Percentiles rank a stretch among this genome's conserved stretches.
These are phyloP conservation scores for Neolamprologus brichardi DNA, from an alignment of 2,113 vertebrate genomes.

Conservation along the genomic window DNA sequence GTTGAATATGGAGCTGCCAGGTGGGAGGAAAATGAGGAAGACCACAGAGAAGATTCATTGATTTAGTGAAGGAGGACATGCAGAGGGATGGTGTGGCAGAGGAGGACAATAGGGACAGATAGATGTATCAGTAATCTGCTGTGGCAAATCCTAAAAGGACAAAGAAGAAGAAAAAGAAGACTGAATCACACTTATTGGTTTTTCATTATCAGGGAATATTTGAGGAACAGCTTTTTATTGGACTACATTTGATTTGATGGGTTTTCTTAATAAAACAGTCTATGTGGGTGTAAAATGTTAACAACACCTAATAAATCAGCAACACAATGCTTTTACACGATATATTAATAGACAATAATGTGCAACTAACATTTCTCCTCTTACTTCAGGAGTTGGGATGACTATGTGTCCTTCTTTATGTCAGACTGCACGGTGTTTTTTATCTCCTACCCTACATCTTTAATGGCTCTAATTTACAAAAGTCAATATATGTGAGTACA, in stretches of 20 bases:
- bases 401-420: background rate
- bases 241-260: background rate
- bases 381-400: background rate
- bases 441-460: background rate
- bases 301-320: background rate
- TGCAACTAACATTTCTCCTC: background rate
- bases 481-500: background rate
- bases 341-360: background rate
- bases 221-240: background rate
- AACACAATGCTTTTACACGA: background rate
- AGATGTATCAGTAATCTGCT: background rate
- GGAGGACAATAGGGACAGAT: background rate
- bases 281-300: background rate
- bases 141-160: background rate
- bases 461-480: background rate
- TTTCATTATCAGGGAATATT: background rate
- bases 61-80: background rate
- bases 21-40: background rate
- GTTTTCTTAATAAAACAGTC: background rate
- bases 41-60: background rate
- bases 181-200: background rate
- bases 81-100: background rate
- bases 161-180: background rate
- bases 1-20: background rate
- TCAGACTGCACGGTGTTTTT: background rate